A percentile compares a stretch with the other conserved stretches of the same genome.
Conservation (phyloP, 2,888 invertebrate genomes). For the Cordylochernes scorpioides region DNA sequence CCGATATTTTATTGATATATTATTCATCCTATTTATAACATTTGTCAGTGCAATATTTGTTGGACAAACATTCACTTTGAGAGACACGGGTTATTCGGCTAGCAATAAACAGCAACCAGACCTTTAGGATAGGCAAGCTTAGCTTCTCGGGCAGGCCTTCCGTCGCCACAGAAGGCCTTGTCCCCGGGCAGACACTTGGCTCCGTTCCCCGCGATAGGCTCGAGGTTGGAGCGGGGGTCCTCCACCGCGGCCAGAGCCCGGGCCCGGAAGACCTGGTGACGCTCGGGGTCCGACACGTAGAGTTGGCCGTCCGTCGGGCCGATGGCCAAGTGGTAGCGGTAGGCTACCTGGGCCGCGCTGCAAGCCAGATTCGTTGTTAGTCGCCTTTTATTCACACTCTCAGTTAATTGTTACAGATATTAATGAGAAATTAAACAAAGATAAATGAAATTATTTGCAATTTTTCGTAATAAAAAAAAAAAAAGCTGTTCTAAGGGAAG, state of each 20-base stretch:
- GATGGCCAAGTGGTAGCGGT: conserved; percentile 84
- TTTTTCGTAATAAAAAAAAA: too few species aligned
- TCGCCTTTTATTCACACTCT: too few species aligned
- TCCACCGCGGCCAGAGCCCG: conserved; percentile 7
- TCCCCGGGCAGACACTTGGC: conserved; percentile 81
- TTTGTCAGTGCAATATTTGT: too few species aligned
- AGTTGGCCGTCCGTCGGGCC: conserved; percentile 85
- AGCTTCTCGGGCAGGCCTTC: conserved; percentile 62
- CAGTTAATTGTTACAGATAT: too few species aligned
- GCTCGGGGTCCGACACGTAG: conserved; percentile 83
- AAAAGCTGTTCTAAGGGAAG: too few species aligned
- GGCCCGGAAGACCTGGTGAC: conserved; percentile 32
- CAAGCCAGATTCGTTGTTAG: too few species aligned
- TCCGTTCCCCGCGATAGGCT: conserved; percentile 34
- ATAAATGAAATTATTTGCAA: too few species aligned
- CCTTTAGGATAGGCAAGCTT: conserved; percentile 88
- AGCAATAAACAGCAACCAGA: conserved; percentile 19
- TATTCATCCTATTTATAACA: too few species aligned
- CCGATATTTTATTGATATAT: too few species aligned
- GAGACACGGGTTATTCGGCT: too few species aligned
- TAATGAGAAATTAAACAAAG: too few species aligned
- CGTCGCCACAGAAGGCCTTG: conserved; percentile 71
- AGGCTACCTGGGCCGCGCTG: conserved; percentile 79
- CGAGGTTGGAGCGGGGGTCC: conserved; percentile 22
- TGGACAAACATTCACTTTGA: too few species aligned